Conservation (phyloP, 2,113 vertebrate genomes). For the Australoheros scitulus region DNA sequence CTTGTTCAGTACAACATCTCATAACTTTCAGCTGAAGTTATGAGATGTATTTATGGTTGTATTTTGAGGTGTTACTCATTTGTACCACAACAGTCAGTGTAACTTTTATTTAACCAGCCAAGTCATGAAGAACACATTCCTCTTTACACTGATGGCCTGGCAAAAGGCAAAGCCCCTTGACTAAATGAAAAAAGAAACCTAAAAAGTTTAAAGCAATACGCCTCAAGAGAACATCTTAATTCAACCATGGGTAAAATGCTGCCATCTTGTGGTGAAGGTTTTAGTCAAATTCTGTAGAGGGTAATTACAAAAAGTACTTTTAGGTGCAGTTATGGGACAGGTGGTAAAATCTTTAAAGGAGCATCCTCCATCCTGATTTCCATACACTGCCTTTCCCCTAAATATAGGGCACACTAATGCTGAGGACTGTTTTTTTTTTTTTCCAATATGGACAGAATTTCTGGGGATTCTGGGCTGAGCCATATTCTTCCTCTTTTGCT, state of each 20-base stretch:
- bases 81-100: background rate
- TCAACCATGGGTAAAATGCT: background rate
- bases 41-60: background rate
- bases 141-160: background rate
- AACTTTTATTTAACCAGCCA: background rate
- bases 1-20: background rate
- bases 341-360: background rate
- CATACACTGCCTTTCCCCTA: background rate
- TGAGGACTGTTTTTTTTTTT: background rate
- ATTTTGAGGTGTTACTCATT: background rate
- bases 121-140: background rate
- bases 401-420: background rate
- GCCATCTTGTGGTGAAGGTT: background rate
- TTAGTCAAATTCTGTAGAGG: background rate
- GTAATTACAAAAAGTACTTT: background rate
- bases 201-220: background rate
- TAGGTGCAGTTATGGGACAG: too few relatives aligned
- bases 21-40: background rate
- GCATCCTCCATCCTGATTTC: background rate
- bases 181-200: background rate
- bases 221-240: background rate
- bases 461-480: background rate
- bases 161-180: background rate
- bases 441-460: background rate
- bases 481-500: background rate